Conservation (phyloP, 2,113 vertebrate species). For the Urocynchramus pylzowi region DNA sequence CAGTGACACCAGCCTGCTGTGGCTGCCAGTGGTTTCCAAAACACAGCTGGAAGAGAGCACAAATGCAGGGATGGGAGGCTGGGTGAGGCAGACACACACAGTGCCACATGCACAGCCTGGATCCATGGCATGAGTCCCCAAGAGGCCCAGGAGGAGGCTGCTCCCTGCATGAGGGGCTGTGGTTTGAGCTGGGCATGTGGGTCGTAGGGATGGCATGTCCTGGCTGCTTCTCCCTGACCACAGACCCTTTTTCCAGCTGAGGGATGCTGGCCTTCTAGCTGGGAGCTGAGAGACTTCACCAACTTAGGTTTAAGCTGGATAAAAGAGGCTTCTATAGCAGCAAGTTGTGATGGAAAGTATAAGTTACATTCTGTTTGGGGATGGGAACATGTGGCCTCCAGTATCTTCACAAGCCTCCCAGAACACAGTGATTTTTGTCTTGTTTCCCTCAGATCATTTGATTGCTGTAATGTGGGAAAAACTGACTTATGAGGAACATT, state of each 20-base stretch:
- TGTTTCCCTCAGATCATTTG: neutral
- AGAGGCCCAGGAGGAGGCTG: neutral
- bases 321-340: slow-evolving; percentile 1
- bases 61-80: neutral
- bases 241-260: neutral
- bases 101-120: accelerated
- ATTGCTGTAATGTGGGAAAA: neutral
- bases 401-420: neutral
- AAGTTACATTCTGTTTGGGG: neutral
- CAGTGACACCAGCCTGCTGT: accelerated
- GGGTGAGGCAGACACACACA: accelerated
- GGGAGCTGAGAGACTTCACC: neutral
- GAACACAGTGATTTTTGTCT: neutral
- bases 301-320: neutral
- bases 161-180: neutral
- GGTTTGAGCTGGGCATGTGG: neutral
- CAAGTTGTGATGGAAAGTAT: neutral
- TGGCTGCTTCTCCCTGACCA: neutral
- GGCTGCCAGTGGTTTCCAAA: neutral
- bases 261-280: neutral
- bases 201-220: neutral
- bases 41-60: neutral
- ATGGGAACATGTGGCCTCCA: neutral
- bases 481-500: neutral
- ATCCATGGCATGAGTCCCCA: accelerated